Base-by-base conservation (phyloP, 2,113 vertebrate genomes). In the Ceyx melanurus region DNA sequence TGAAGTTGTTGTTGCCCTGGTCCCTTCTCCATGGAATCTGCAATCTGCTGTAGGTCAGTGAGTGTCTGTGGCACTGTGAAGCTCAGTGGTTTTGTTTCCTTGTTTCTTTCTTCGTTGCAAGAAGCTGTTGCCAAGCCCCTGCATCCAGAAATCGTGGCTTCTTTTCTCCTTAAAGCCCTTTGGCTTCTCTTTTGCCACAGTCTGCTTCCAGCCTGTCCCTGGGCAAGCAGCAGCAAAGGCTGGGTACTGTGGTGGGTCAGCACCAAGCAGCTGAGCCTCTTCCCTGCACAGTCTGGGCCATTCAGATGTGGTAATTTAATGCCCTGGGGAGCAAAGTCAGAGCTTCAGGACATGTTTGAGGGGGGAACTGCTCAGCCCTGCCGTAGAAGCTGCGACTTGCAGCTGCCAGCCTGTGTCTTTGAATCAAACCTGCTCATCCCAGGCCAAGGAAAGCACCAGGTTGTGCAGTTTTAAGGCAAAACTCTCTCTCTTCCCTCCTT, bases 291-390 rank as follows among this genome's bases (percentile, higher is more conserved):
- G 58, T 58, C 43, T 0, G 3, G 50, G 46, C 42, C 76, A 25
- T 91, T 90, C 65, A 86, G 82, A 76, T 45, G 45, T 79, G 54
- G 40, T 80, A 57, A 74, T 86, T 82, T 86, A 50, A 72, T 82
- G 83, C 60, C 3, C 2, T 15, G 33, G 60, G 46, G 72, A 70
- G 29, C 6, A 6, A 61, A 90, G 68, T 29, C 3, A 3, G 71
- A 82, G 60, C 71, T 82, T 64, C n/a, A 53, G 71, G 75, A 42
- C 64, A n/a, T 8, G 12, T 65, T 81, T 65, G 7, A 40, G 43
- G 82, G 68, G 33, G 68, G 33, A 71, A 5, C 16, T 64, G 70
- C 57, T 25, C 0, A 6, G 84, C 70, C 40, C 43, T 71, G 45
- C 43, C 56, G 73, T 28, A 26, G 57, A 17, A 82, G 58, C 54